Base-by-base conservation (phyloP, 1,140 invertebrate species). In the Neotoxoptera formosana region DNA sequence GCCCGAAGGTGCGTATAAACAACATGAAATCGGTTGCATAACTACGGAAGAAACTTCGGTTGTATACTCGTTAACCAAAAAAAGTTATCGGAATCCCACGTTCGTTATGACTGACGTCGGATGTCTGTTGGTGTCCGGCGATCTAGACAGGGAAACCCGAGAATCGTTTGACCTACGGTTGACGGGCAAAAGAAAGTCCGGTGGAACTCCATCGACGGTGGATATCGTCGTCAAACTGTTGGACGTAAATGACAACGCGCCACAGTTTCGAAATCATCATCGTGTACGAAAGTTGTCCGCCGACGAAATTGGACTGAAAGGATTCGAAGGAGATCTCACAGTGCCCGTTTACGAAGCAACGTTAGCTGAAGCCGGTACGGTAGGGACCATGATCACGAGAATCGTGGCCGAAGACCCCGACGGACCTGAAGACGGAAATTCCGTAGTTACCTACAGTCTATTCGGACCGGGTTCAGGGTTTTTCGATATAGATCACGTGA, bases 371-470 rank as follows among this genome's bases (percentile, higher is more conserved):
- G 97, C 97, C 94, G 96, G 96, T 25, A 96, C 96, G 2, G 95
- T 97, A 4, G 97, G 97, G 34, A 97, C 96, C 14, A 95, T 96
- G 23, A 96, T 98, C 0, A 96, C 96, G 7, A 96, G 96, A 95
- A 96, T 99, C 7, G 96, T 96, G 93, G 98, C 98, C 0, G 98
- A 98, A 87, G 98, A 99, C 95, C 96, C 97, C 1, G 98, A 99
- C 95, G 97, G 94, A 8, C 96, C 96, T 51, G 97, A 97, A 1
- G 98, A 98, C 94, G 98, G 98, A 81, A 98, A 98, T 94, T 97
- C 97, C 0, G 94, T 98, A n/a, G 96, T 98, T 6, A 94, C 98
- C 0, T 98, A 97, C 94, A 97, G 97, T 94, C 96, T 98, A 83
- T 96, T 96, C 9, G 96, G 96, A 86, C 95, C 96, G 88, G 96